Base-by-base conservation (phyloP, 2,797 vertebrate genomes). In the Gila robusta region DNA sequence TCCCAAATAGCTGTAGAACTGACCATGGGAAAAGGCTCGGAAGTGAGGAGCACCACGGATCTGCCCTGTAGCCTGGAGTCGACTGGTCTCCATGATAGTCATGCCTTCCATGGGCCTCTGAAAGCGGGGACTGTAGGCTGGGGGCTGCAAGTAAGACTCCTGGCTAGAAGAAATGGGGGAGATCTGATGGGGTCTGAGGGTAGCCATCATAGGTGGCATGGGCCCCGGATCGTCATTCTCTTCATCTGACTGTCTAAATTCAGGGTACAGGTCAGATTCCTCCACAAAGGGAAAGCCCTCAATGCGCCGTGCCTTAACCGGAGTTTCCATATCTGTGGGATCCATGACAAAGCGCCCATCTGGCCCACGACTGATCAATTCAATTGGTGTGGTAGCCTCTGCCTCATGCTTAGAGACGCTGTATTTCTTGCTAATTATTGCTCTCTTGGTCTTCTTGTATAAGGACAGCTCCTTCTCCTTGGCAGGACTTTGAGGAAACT, bases 281-380 rank as follows among this genome's bases (percentile, higher is more conserved):
- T 99, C 98, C 3, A 99, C 98, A 23, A 99, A 99, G 32, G 98
- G 98, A 84, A 99, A 99, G 90, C 98, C 98, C 92, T 98, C 97
- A 1, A 99, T 99, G 84, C 98, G 96, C 49, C 98, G 93, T 1
- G 96, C 95, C 93, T 97, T 98, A 83, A 96, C 79, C 0, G 97
- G 95, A 74, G 97, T 96, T 92, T 98, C 97, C 90, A 94, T 93
- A 23, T 98, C 98, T 0, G 94, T 89, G 54, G 94, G 92, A 90
- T 96, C 95, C 89, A 98, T 96, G 89, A 98, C 96, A 69, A 99
- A 99, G 49, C 98, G 97, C 14, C 98, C 98, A 2, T 99, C 98
- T 0, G 98, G 97, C 44, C 98, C 98, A 0, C 98, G 96, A 91
- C 96, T 96, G 91, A 99, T 99, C 35, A 97, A 96, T 92, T 99